Evolutionary conservation across 1,140 invertebrate species (phyloP).

Genomic region (Helicoverpa armigera): DNA sequence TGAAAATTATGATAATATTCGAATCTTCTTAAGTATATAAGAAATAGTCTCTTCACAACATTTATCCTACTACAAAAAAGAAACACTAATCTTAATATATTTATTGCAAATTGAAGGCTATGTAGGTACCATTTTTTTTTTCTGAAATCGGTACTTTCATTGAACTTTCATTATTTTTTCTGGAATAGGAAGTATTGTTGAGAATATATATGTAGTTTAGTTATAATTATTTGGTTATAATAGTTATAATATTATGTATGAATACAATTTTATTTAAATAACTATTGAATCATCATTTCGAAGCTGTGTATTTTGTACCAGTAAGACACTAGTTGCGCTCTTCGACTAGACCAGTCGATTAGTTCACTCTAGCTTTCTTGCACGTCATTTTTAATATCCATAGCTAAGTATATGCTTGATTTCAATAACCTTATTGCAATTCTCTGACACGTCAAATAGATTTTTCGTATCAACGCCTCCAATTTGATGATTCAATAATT

Average conservation of each 20-base stretch:
- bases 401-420: too few relatives aligned
- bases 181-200: too few relatives aligned
- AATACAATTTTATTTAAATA: not conserved
- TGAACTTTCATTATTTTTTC: too few relatives aligned
- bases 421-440: not conserved
- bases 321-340: not conserved
- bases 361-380: too few relatives aligned
- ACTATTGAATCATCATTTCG: not conserved
- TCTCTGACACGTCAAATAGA: not conserved
- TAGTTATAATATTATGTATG: too few relatives aligned
- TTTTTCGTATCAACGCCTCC: not conserved
- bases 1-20: too few relatives aligned
- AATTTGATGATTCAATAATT: constrained; percentile 20
- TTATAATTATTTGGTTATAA: too few relatives aligned
- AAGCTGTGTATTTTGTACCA: not conserved
- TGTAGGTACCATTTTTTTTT: too few relatives aligned
- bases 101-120: not conserved
- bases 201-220: too few relatives aligned
- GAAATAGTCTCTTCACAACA: constrained; percentile 7
- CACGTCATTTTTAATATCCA: too few relatives aligned
- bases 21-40: not conserved
- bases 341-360: too few relatives aligned
- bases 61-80: not conserved
- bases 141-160: too few relatives aligned
- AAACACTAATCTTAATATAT: not conserved